phyloP scores from a whole-genome alignment of 2,797 vertebrate species.

The Thunnus albacares region DNA sequence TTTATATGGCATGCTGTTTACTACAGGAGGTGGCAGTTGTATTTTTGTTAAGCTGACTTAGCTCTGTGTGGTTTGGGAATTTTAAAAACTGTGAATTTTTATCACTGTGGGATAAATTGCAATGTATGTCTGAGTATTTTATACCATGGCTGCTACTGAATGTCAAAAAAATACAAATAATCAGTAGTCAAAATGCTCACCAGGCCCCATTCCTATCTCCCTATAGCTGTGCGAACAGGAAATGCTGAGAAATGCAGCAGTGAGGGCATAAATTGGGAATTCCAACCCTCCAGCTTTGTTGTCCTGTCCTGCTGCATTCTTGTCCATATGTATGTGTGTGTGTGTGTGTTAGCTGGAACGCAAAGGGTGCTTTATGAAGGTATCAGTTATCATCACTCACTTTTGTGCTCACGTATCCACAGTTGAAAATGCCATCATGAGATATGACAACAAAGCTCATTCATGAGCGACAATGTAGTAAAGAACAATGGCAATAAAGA shows the following conservation, averaged over 20 bases:
- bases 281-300: conserved; percentile 84
- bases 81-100: background rate
- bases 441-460: conserved; percentile 75
- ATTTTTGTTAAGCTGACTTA: background rate
- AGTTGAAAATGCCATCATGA: conserved; percentile 64
- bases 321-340: conserved; percentile 56
- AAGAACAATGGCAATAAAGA: conserved; percentile 81
- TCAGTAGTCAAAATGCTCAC: conserved; percentile 62
- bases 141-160: conserved; percentile 9
- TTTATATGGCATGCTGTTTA: background rate
- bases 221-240: conserved; percentile 80
- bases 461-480: conserved; percentile 70
- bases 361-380: conserved; percentile 67
- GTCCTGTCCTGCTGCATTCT: conserved; percentile 86
- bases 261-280: conserved; percentile 81
- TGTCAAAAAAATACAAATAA: conserved; percentile 54
- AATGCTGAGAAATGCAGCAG: conserved; percentile 77
- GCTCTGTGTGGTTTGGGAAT: background rate
- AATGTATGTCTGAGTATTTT: background rate
- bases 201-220: conserved; percentile 69
- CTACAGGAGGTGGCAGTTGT: background rate
- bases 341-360: conserved; percentile 60
- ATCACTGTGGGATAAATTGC: background rate
- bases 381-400: conserved; percentile 70
- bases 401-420: conserved; percentile 59